Evolutionary conservation across 2,113 vertebrate genomes (phyloP).

Genomic region (Callithrix jacchus): DNA sequence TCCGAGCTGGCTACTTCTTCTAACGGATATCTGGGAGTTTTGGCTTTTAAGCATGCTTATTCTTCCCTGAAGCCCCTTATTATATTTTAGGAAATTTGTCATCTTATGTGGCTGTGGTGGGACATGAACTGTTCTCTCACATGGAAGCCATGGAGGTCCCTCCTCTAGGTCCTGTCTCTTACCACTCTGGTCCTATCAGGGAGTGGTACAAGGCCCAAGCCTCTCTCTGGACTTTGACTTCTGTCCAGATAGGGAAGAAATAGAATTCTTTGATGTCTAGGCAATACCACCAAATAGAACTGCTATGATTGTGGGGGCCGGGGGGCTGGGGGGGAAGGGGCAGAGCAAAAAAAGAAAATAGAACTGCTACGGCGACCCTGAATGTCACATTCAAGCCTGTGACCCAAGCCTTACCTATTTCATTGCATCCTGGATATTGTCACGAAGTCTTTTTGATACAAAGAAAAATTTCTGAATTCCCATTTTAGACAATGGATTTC

Average conservation of each 20-base stretch:
- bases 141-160: not conserved
- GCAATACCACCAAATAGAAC: not conserved
- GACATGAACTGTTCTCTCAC: not conserved
- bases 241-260: not conserved
- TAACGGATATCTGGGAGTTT: not conserved
- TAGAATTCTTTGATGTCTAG: not conserved
- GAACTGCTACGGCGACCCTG: not conserved
- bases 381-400: not conserved
- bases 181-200: not conserved
- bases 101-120: not conserved
- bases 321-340: no score
- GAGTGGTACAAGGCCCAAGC: not conserved
- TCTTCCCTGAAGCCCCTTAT: not conserved
- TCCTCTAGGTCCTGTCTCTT: not conserved
- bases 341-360: not conserved
- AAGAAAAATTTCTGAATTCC: constrained; percentile 10
- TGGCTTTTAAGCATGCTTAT: not conserved
- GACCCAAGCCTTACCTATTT: not conserved
- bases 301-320: not conserved
- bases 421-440: not conserved
- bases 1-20: not conserved
- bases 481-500: constrained; percentile 21
- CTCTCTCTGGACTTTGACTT: not conserved
- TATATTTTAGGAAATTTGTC: not conserved
- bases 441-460: not conserved